Conservation (phyloP, 2,113 vertebrate species). For the Peromyscus californicus region DNA sequence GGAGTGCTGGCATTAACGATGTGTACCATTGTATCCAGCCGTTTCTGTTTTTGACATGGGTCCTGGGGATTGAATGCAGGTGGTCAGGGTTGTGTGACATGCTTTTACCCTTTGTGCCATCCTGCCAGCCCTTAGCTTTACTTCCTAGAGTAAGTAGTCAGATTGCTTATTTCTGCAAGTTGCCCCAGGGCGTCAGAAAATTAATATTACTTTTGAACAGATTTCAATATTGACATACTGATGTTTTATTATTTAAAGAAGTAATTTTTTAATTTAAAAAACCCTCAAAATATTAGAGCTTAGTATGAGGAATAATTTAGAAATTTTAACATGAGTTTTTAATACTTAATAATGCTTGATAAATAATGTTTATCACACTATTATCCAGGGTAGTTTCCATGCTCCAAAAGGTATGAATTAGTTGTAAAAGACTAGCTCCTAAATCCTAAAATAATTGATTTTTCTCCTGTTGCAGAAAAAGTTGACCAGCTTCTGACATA, state of each 20-base stretch:
- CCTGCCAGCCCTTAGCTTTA: neutral
- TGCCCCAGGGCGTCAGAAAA: neutral
- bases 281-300: neutral
- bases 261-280: slow-evolving; percentile 28
- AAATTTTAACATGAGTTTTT: slow-evolving; percentile 1
- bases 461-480: slow-evolving; percentile 29
- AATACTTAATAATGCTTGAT: slow-evolving; percentile 1
- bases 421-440: neutral
- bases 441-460: slow-evolving; percentile 30
- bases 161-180: slow-evolving; percentile 32
- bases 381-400: neutral
- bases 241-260: slow-evolving; percentile 23
- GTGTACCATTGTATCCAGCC: neutral
- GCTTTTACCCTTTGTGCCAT: neutral
- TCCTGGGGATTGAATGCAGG: neutral
- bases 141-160: neutral
- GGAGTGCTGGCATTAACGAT: neutral
- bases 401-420: neutral
- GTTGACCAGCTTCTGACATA: neutral
- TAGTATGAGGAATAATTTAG: slow-evolving; percentile 41
- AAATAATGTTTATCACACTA: neutral
- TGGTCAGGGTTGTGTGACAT: neutral
- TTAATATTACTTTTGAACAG: slow-evolving; percentile 52
- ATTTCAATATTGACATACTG: slow-evolving; percentile 33
- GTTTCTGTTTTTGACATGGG: neutral